Conservation (phyloP, 2,888 invertebrate genomes). For the Gryllus longicercus region DNA sequence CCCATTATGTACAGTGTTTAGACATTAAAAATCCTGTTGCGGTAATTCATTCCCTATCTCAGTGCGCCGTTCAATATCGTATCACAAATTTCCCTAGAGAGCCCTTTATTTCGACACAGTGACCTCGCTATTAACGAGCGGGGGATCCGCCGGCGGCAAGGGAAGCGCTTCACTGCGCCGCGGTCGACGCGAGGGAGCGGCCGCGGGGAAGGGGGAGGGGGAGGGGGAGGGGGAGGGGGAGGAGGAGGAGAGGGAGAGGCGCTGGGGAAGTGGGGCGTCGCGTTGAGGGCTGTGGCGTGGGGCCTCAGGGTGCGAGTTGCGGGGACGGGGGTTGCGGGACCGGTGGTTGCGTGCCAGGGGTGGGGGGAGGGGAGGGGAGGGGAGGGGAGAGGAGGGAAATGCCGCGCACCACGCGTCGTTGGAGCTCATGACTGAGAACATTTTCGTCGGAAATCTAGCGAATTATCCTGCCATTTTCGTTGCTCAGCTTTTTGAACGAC, state of each 20-base stretch:
- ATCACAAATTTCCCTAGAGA: not conserved
- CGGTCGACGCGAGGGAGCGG: not conserved
- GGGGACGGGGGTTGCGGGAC: not conserved
- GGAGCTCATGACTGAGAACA: too few species aligned
- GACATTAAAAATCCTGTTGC: not conserved
- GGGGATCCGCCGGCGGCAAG: not conserved
- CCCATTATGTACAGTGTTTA: too few species aligned
- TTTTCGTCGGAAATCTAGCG: too few species aligned
- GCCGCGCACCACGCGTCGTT: too few species aligned
- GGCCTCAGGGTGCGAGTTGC: not conserved
- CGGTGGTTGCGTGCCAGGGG: too few species aligned
- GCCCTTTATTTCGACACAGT: conserved; percentile 11
- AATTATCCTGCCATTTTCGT: too few species aligned
- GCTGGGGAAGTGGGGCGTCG: not conserved
- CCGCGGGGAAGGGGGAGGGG: too few species aligned
- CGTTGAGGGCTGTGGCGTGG: not conserved
- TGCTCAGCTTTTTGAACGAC: too few species aligned
- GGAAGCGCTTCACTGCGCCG: not conserved
- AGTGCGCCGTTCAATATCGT: not conserved
- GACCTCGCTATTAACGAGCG: conserved; percentile 11
- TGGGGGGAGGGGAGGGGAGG: too few species aligned
- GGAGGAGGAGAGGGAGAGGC: not conserved
- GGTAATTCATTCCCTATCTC: conserved; percentile 17
- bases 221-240: not conserved
- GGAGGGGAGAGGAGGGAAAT: too few species aligned